Evolutionary conservation across 2,888 invertebrate species (phyloP), one percentile per base, ranked within the genome.

Genomic region (Clanis bilineata): DNA sequence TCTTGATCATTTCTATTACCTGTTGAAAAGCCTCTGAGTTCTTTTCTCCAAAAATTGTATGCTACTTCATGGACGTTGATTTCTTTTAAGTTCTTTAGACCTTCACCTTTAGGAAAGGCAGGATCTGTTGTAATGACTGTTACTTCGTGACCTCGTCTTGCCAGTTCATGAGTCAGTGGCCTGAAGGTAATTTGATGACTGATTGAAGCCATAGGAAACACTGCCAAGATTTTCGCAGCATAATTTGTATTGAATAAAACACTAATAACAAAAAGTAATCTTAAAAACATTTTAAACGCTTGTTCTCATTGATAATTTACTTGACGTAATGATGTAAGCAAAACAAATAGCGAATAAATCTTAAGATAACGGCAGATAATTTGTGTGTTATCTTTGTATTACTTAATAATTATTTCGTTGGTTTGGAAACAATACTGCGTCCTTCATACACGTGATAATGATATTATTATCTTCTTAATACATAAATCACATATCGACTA

Each of bases 171-270:
- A 0, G 80, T 77, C 1, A 92, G 57, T 0, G 79, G 76, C 54
- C 80, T 74, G 54, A 79, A 88, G 1, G 81, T 77, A 0, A 85
- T 64, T 68, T 90, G 89, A 58, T 91, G 91, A 43, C 90, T 91
- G 22, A 86, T 76, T 0, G 87, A 83, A 0, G 90, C 79, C 0
- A 76, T 1, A 2, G 89, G 77, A 22, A 83, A 72, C 0, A 83
- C 64, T 0, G 68, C 80, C n/a, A 91, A 64, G 57, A 91, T 90
- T 60, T 73, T 79, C 0, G 81, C 82, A 1, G 73, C 66, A 28
- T 74, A 64, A 51, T 23, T 57, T 22, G 3, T 28, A 10, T 2
- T 1, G 7, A 62, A 18, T 1, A 38, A 5, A 41, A 32, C 0
- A 51, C 1, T 15, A 32, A 32, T 18, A 9, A 32, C 4, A 18